phyloP scores from a whole-genome alignment of 2,797 vertebrate species.

The Simalia tracyae region DNA sequence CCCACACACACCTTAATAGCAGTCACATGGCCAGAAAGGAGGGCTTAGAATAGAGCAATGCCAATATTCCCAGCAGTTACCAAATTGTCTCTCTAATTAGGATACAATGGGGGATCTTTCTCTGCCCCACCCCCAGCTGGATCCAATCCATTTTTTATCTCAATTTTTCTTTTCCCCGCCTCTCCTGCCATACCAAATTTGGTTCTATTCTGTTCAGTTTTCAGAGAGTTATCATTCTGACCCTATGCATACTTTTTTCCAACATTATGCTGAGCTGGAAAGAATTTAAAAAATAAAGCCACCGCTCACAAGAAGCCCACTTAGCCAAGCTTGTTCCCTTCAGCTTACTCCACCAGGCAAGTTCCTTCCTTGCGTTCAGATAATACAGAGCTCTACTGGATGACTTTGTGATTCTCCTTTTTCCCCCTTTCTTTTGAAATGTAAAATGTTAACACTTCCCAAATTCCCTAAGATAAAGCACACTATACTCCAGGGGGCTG shows the following conservation, averaged over 20 bases:
- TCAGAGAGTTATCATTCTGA: not conserved
- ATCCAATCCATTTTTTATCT: not conserved
- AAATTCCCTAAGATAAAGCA: not conserved
- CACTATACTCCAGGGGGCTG: not conserved
- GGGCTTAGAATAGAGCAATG: not conserved
- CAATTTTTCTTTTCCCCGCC: not conserved
- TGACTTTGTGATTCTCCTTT: not conserved
- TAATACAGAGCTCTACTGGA: not conserved
- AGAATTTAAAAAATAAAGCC: not conserved
- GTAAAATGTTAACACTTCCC: fast-evolving
- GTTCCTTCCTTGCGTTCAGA: not conserved
- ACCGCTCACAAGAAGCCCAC: not conserved
- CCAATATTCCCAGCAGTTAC: not conserved
- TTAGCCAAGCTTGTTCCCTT: not conserved
- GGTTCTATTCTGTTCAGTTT: not conserved
- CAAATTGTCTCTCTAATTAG: not conserved
- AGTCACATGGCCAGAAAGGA: not conserved
- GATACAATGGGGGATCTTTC: not conserved
- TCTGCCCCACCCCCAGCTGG: not conserved
- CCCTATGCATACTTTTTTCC: not conserved
- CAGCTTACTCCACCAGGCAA: not conserved
- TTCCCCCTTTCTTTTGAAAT: not conserved
- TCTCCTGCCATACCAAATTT: not conserved
- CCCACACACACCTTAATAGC: not conserved
- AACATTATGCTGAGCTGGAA: not conserved